phyloP scores from a whole-genome alignment of 2,888 invertebrate species.

The Coleophora deauratella region DNA sequence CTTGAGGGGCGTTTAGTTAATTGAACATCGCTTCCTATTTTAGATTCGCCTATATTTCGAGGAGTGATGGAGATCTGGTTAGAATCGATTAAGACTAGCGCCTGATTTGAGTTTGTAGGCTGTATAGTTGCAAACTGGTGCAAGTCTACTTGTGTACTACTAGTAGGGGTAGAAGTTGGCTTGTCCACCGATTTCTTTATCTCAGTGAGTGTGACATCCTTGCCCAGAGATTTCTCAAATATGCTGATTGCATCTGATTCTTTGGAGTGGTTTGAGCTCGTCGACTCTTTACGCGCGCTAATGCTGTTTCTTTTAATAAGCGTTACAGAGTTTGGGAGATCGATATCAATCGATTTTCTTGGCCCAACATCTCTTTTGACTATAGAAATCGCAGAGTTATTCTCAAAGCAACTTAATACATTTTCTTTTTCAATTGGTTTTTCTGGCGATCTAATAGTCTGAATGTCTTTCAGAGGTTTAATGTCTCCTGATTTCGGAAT shows the following conservation, averaged over 20 bases:
- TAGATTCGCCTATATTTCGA: slow-evolving; percentile 37
- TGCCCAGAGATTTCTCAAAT: slow-evolving; percentile 66
- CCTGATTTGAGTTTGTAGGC: slow-evolving; percentile 39
- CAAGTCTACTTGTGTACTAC: slow-evolving; percentile 38
- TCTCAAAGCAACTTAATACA: slow-evolving; percentile 66
- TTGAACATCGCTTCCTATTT: slow-evolving; percentile 35
- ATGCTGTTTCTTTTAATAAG: slow-evolving; percentile 65
- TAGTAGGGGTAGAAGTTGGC: slow-evolving; percentile 25
- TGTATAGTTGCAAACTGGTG: slow-evolving; percentile 58
- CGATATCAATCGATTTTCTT: slow-evolving; percentile 62
- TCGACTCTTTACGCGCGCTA: slow-evolving; percentile 62
- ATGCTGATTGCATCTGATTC: slow-evolving; percentile 67
- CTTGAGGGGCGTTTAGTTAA: slow-evolving; percentile 25
- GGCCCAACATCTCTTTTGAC: slow-evolving; percentile 60
- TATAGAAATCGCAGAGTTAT: slow-evolving; percentile 69
- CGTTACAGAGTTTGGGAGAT: slow-evolving; percentile 62
- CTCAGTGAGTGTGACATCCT: slow-evolving; percentile 66
- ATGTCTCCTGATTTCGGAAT: slow-evolving; percentile 66
- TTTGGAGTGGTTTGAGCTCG: slow-evolving; percentile 61
- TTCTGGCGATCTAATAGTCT: slow-evolving; percentile 59
- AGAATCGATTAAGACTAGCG: slow-evolving; percentile 46
- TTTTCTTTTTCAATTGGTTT: slow-evolving; percentile 61
- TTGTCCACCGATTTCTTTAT: slow-evolving; percentile 66
- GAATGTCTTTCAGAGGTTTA: slow-evolving; percentile 61
- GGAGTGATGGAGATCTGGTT: slow-evolving; percentile 61